Evolutionary conservation across 2,113 vertebrate species (phyloP), one percentile per base, ranked within the genome.

Genomic region (Sigmodon hispidus): DNA sequence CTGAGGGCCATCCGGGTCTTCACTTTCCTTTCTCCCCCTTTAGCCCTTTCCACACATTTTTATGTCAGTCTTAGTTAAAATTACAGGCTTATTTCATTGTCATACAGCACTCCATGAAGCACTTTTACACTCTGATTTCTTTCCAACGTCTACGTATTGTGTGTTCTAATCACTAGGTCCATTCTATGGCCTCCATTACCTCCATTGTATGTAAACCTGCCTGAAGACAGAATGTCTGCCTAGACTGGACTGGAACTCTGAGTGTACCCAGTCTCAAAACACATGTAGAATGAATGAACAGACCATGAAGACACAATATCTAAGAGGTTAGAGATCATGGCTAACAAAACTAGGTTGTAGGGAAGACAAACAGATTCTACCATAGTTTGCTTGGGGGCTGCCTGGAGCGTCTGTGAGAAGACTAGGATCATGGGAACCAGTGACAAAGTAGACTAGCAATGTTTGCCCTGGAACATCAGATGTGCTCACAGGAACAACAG

Each of bases 401-500:
- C 77, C 52, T 73, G 31, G 75, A 93, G 26, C 75, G 16, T 80
- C 22, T 34, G 67, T 90, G 34, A 40, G 84, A 96, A 76, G 59
- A 31, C 80, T 31, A 50, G 17, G 45, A 72, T 69, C 8, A 24
- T 48, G 40, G 40, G 87, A 88, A 73, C 67, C 17, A 84, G 40
- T 63, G n/a, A 72, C 43, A n/a, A 43, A 45, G 43, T 59, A 5
- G 26, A 96, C 92, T 50, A 95, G 70, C 16, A 61, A 90, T 88
- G 63, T 72, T 89, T 96, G 59, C 76, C 55, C 34, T 61, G 26
- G 8, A 26, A 76, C 24, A 86, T 88, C 34, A 77, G 52, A 81
- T 73, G 52, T 24, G 9, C 19, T 89, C 43, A 80, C 24, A 65
- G 89, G 50, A 87, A 87, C 52, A 63, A 84, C 10, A 22, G 17